A percentile compares a stretch with the other conserved stretches of the same genome.
Evolutionary conservation across 64 coral and sea anemone species (phyloP).

Genomic region (Cladopsammia gracilis): DNA sequence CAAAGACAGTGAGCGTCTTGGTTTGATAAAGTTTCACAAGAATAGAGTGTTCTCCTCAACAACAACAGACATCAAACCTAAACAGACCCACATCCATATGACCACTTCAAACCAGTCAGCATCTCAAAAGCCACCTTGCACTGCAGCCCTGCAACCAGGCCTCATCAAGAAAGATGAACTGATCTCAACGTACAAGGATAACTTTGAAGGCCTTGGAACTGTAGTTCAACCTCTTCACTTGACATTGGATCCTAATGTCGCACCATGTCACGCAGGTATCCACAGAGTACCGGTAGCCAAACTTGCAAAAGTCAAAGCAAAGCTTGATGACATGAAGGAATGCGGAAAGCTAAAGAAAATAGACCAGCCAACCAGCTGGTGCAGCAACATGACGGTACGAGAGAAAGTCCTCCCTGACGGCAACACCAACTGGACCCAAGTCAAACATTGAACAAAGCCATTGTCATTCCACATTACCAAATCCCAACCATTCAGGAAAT

Average conservation of each 20-base stretch:
- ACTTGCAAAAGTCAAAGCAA: slow-evolving; percentile 25
- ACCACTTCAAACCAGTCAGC: no score
- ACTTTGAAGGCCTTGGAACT: not conserved
- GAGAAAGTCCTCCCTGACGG: slow-evolving; percentile 32
- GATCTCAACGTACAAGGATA: slow-evolving; percentile 12
- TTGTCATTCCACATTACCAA: not conserved
- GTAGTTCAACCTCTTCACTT: no score
- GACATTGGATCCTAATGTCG: no score
- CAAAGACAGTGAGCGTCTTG: slow-evolving; percentile 1
- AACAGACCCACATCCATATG: slow-evolving; percentile 8
- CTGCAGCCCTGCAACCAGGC: slow-evolving; percentile 10
- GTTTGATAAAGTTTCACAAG: slow-evolving; percentile 50
- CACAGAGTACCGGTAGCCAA: not conserved
- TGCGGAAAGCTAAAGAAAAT: slow-evolving; percentile 39
- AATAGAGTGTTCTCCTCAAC: slow-evolving; percentile 38
- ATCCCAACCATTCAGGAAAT: not conserved
- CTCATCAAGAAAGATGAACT: slow-evolving; percentile 28
- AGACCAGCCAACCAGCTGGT: slow-evolving; percentile 44
- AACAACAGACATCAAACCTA: not conserved
- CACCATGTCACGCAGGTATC: no score
- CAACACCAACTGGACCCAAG: slow-evolving; percentile 40
- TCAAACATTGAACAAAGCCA: slow-evolving; percentile 27
- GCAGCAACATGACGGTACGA: slow-evolving; percentile 31
- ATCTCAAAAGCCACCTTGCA: no score
- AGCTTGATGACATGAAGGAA: not conserved